Conservation (phyloP, 2,113 vertebrate species). For the Phalacrocorax aristotelis region DNA sequence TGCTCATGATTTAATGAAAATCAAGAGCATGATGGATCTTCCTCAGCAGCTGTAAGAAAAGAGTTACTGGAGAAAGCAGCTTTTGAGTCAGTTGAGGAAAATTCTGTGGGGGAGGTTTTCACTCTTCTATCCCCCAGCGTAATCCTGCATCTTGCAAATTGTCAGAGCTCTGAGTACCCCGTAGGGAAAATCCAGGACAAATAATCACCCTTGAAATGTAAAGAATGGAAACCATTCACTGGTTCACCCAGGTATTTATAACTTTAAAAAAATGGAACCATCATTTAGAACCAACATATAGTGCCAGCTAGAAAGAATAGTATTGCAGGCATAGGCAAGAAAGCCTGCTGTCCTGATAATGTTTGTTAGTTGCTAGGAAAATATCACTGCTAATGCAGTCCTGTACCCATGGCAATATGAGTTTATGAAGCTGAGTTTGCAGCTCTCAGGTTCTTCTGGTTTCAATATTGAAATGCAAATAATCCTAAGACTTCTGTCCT, state of each 20-base stretch:
- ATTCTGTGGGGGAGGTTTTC: neutral
- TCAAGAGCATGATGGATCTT: neutral
- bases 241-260: neutral
- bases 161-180: neutral
- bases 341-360: neutral
- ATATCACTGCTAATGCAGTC: neutral
- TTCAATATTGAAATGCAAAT: conserved; percentile 9
- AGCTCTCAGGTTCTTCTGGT: neutral
- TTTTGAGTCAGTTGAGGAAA: neutral
- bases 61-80: neutral
- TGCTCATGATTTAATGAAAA: neutral
- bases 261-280: neutral
- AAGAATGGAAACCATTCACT: neutral
- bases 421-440: neutral
- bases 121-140: neutral
- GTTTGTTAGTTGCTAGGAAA: conserved; percentile 24
- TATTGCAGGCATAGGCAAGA: neutral
- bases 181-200: neutral
- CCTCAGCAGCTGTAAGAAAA: neutral
- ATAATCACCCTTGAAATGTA: neutral
- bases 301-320: neutral
- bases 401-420: neutral
- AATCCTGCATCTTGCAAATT: neutral
- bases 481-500: neutral
- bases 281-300: neutral